phyloP scores from a whole-genome alignment of 2,888 invertebrate species.

The Sinotaia quadrata region DNA sequence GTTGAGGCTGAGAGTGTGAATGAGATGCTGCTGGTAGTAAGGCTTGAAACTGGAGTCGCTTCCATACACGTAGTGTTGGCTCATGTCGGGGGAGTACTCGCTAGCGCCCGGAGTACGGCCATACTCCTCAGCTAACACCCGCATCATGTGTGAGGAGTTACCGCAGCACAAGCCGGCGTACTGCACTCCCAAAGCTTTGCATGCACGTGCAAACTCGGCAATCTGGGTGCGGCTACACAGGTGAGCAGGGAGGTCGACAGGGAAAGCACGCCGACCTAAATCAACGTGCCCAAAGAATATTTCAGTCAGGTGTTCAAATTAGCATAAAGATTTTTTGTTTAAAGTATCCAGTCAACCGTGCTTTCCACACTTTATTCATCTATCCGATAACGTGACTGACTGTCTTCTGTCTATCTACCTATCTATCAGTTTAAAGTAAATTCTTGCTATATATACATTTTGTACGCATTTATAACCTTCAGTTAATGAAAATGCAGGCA shows the following conservation, averaged over 20 bases:
- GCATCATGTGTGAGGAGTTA: slow-evolving; percentile 46
- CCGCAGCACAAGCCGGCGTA: slow-evolving; percentile 63
- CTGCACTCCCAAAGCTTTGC: slow-evolving; percentile 49
- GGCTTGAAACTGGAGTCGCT: slow-evolving; percentile 22
- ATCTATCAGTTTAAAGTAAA: no score
- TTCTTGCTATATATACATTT: no score
- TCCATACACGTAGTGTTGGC: slow-evolving; percentile 47
- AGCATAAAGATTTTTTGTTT: no score
- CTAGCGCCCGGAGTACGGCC: slow-evolving; percentile 51
- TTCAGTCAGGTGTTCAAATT: no score
- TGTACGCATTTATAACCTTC: no score
- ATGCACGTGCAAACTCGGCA: slow-evolving; percentile 43
- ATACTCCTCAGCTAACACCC: slow-evolving; percentile 48
- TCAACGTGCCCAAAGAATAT: not conserved
- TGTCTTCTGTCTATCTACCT: no score
- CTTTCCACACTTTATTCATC: no score
- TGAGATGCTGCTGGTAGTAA: slow-evolving; percentile 33
- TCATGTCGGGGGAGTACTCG: slow-evolving; percentile 51
- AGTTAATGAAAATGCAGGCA: no score
- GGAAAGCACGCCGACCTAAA: slow-evolving; percentile 52
- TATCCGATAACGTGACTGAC: no score
- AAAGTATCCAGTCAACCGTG: no score
- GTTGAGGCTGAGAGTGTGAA: no score
- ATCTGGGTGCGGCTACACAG: slow-evolving; percentile 44
- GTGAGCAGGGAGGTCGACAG: slow-evolving; percentile 44